These are phyloP conservation scores for Micromussa lordhowensis DNA, from an alignment of 92 coral and sea anemone species.

Conservation along the genomic window DNA sequence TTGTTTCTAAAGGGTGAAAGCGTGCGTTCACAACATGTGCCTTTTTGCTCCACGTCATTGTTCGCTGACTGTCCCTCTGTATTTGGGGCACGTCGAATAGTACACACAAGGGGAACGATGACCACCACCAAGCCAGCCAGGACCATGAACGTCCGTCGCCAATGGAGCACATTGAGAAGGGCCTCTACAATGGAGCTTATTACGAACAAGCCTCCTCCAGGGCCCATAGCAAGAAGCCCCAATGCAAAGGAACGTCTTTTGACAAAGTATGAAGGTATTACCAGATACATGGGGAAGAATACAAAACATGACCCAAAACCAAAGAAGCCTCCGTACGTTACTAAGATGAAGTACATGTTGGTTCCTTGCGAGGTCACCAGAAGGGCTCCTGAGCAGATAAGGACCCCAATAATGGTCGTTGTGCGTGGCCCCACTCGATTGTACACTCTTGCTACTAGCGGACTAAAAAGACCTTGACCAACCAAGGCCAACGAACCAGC, in stretches of 20 bases:
- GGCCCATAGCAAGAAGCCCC: conserved; percentile 46
- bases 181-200: conserved; percentile 46
- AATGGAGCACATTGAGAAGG: conserved; percentile 27
- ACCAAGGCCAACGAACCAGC: conserved; percentile 41
- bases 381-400: conserved; percentile 49
- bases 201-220: conserved; percentile 54
- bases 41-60: background rate
- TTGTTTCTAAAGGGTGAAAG: conserved; percentile 26
- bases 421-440: conserved; percentile 60
- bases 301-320: conserved; percentile 53
- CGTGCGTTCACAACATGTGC: background rate
- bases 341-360: conserved; percentile 30
- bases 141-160: conserved; percentile 39
- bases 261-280: conserved; percentile 46
- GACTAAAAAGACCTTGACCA: conserved; percentile 42
- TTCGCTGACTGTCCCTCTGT: background rate
- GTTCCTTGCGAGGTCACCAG: conserved; percentile 51
- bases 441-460: conserved; percentile 42
- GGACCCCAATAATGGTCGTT: conserved; percentile 35
- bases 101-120: conserved; percentile 3
- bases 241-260: conserved; percentile 36
- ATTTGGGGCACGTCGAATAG: conserved; percentile 8
- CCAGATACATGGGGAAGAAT: conserved; percentile 25
- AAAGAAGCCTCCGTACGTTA: conserved; percentile 56
- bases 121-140: conserved; percentile 26